These are phyloP conservation scores for Hemiscyllium ocellatum DNA, from an alignment of 2,113 vertebrate genomes.

Conservation along the genomic window DNA sequence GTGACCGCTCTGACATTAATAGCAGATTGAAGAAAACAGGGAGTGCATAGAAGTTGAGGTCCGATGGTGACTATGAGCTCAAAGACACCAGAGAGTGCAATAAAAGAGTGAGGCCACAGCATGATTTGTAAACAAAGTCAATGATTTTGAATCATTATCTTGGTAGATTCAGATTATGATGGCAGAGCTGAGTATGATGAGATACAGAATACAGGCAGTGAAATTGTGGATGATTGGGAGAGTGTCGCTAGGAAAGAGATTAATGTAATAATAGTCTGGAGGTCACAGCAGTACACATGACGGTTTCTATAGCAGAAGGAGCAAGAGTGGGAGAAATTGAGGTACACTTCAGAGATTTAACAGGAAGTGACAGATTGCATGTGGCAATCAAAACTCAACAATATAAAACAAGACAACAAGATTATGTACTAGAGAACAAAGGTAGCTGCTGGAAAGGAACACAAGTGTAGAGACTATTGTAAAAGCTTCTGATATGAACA, in stretches of 20 bases:
- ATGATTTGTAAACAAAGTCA: neutral
- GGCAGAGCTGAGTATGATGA: neutral
- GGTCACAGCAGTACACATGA: neutral
- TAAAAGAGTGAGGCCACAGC: neutral
- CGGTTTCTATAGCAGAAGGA: neutral
- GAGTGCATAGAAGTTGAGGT: neutral
- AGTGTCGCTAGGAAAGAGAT: neutral
- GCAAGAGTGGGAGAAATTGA: neutral
- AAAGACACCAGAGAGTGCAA: neutral
- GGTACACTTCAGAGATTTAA: neutral
- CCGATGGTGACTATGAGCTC: neutral
- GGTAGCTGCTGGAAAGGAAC: neutral
- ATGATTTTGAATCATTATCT: neutral
- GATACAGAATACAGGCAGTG: neutral
- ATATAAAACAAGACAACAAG: neutral
- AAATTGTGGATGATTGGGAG: neutral
- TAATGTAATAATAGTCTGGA: neutral
- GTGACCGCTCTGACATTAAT: neutral
- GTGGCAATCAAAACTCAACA: neutral
- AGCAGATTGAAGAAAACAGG: neutral
- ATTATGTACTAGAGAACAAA: neutral
- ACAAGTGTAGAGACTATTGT: neutral
- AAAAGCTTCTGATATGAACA: neutral
- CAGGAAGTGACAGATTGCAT: neutral
- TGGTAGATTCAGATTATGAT: neutral